Evolutionary conservation across 2,797 vertebrate genomes (phyloP).

Genomic region (Acridotheres tristis): DNA sequence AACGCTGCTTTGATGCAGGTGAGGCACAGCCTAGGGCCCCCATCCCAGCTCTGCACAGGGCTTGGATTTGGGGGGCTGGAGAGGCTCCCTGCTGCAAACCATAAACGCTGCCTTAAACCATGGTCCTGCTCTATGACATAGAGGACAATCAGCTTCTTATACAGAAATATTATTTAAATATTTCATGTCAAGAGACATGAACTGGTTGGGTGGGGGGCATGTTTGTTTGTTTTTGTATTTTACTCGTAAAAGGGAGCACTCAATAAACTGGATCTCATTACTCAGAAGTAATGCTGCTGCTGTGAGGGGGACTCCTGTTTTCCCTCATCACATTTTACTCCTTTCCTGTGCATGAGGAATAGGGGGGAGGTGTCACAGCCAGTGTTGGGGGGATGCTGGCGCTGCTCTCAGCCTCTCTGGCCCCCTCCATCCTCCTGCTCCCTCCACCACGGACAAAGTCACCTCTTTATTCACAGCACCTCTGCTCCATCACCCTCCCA

Average conservation of each 20-base stretch:
- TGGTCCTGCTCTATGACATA: not conserved
- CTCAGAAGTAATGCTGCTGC: not conserved
- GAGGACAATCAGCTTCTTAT: constrained; percentile 44
- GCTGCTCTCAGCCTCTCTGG: not conserved
- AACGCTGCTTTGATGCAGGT: not conserved
- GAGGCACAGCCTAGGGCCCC: not conserved
- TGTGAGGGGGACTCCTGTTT: not conserved
- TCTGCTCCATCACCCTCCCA: not conserved
- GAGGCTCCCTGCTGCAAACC: not conserved
- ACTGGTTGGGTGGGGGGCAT: not conserved
- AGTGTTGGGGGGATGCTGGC: not conserved
- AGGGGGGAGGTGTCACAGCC: rapidly evolving
- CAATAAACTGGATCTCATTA: constrained; percentile 23
- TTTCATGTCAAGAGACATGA: not conserved
- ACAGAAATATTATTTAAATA: constrained; percentile 41
- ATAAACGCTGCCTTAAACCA: constrained; percentile 62
- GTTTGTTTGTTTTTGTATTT: not conserved
- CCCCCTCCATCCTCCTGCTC: not conserved
- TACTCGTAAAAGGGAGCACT: not conserved
- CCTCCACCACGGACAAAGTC: not conserved
- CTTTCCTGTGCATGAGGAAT: not conserved
- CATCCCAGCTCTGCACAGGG: rapidly evolving
- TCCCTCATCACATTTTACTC: not conserved
- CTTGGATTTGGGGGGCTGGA: not conserved
- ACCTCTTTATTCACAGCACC: constrained; percentile 29